Evolutionary conservation across 2,797 vertebrate genomes (phyloP).

Genomic region (Gymnoscopelus braueri): DNA sequence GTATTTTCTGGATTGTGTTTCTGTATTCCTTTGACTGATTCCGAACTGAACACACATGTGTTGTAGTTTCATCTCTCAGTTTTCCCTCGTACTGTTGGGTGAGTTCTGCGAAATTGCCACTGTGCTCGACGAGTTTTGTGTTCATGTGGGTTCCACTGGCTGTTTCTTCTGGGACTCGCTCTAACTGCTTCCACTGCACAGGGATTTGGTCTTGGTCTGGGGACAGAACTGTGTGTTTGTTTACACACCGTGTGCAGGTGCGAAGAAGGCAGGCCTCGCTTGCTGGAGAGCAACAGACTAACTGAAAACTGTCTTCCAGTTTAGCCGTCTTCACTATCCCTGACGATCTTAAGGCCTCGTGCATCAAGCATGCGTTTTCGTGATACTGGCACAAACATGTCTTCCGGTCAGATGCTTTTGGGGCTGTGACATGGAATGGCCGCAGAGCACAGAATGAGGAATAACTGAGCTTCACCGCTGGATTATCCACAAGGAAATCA

Average conservation of each 20-base stretch:
- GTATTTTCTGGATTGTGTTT: constrained; percentile 24
- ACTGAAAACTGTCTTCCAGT: constrained; percentile 19
- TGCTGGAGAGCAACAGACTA: constrained; percentile 21
- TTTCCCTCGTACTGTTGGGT: constrained; percentile 25
- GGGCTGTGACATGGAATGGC: constrained; percentile 1
- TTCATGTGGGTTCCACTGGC: constrained; percentile 11
- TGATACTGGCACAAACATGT: constrained; percentile 24
- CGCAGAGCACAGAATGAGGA: constrained; percentile 11
- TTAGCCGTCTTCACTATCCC: not conserved
- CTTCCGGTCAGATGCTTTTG: constrained; percentile 26
- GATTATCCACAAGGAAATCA: not conserved
- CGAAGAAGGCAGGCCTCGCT: constrained; percentile 18
- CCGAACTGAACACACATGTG: constrained; percentile 30
- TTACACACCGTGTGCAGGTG: constrained; percentile 5
- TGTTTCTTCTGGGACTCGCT: constrained; percentile 21
- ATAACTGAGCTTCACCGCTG: constrained; percentile 17
- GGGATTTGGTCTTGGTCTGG: constrained; percentile 5
- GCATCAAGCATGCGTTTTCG: constrained; percentile 27
- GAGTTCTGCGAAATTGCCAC: constrained; percentile 23
- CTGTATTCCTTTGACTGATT: constrained; percentile 36
- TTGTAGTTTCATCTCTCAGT: constrained; percentile 34
- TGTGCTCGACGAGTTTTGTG: constrained; percentile 21
- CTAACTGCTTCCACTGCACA: constrained; percentile 37
- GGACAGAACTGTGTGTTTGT: constrained; percentile 7
- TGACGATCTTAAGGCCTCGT: not conserved